phyloP scores from a whole-genome alignment of 1,140 invertebrate genomes.

The Procambarus virginalis region DNA sequence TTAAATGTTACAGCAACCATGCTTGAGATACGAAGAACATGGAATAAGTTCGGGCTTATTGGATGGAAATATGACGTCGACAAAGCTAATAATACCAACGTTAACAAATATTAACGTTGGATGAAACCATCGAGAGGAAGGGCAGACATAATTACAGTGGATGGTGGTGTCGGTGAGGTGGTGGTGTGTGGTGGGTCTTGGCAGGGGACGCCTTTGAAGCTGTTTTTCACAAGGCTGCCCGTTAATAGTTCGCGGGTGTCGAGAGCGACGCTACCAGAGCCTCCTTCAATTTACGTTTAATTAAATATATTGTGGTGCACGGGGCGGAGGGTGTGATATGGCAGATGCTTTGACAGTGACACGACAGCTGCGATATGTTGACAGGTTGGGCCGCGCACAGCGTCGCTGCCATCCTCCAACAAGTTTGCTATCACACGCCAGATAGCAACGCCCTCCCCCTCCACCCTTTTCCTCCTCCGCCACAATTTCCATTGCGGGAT shows the following conservation, averaged over 20 bases:
- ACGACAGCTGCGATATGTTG: conserved; percentile 43
- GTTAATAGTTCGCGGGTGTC: conserved; percentile 31
- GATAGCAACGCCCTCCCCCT: conserved; percentile 18
- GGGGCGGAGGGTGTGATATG: conserved; percentile 24
- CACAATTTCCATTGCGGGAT: neutral
- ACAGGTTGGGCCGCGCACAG: conserved; percentile 14
- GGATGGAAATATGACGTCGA: too few species aligned
- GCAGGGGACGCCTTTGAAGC: conserved; percentile 41
- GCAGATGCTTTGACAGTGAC: conserved; percentile 30
- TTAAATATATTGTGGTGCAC: conserved; percentile 56
- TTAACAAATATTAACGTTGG: too few species aligned
- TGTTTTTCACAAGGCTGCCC: conserved; percentile 44
- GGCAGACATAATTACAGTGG: neutral
- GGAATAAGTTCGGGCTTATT: too few species aligned
- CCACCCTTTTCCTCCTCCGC: neutral
- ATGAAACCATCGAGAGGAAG: too few species aligned
- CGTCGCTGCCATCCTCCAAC: neutral
- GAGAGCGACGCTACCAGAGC: conserved; percentile 35
- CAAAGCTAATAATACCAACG: too few species aligned
- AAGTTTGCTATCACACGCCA: conserved; percentile 52
- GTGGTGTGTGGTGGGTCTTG: neutral
- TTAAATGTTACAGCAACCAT: too few species aligned
- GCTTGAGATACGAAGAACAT: too few species aligned
- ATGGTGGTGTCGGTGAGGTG: neutral
- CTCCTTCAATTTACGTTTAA: conserved; percentile 54